Conservation (phyloP, 1,140 invertebrate genomes). For the Watersipora subatra region DNA sequence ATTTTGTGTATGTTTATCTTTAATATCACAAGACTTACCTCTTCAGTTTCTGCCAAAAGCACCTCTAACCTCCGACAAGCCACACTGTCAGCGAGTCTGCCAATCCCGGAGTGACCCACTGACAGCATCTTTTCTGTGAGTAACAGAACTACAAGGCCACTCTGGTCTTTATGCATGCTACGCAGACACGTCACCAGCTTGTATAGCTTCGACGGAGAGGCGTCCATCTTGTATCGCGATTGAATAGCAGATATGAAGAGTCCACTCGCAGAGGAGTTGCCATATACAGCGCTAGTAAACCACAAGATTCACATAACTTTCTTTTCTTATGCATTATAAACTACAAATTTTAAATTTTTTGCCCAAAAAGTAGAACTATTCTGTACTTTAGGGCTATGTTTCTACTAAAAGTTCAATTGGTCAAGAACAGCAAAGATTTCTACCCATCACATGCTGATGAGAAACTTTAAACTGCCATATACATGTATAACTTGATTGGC, state of each 20-base stretch:
- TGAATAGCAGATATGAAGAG: constrained; percentile 56
- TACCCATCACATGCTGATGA: no score
- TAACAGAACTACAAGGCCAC: constrained; percentile 48
- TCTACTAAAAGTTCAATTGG: no score
- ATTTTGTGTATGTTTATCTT: no score
- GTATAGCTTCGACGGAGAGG: constrained; percentile 45
- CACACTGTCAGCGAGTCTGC: constrained; percentile 48
- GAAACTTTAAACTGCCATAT: no score
- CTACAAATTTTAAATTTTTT: no score
- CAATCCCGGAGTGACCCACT: constrained; percentile 48
- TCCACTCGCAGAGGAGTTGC: constrained; percentile 53
- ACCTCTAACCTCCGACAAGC: constrained; percentile 51
- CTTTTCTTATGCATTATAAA: no score
- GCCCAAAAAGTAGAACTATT: no score
- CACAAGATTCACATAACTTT: no score
- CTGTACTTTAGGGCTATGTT: no score
- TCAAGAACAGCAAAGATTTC: no score
- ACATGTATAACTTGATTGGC: no score
- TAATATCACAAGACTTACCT: no score
- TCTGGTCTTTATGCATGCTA: constrained; percentile 53
- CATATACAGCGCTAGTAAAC: constrained; percentile 47
- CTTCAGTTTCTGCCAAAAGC: constrained; percentile 44
- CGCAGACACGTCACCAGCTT: constrained; percentile 50
- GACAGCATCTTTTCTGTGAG: constrained; percentile 50
- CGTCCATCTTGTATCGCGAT: constrained; percentile 44